Evolutionary conservation across 2,797 vertebrate genomes (phyloP), one percentile per base, ranked within the genome.

Genomic region (Myripristis murdjan): DNA sequence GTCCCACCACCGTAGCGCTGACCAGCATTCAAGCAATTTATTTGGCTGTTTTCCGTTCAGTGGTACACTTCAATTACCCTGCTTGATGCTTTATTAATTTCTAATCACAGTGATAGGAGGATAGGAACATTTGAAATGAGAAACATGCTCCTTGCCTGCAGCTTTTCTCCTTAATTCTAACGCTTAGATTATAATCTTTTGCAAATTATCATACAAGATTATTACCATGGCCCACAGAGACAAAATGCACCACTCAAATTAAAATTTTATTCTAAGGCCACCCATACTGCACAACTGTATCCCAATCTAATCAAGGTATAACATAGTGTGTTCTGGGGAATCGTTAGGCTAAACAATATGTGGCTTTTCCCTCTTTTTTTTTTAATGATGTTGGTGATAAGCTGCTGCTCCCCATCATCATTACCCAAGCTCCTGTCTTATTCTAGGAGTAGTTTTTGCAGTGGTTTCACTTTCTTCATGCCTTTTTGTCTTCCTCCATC

Each of bases 1-100:
- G 71, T 61, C 53, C 52, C 48, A 39, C 46, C 53, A 49, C 18
- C 15, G 49, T 48, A 68, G 62, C 24, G 20, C 26, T 72, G 75
- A 76, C 75, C 63, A 31, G 62, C 43, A 41, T 52, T 63, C 12
- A 24, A 49, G 44, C 69, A 61, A 71, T 70, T 72, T 70, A 71
- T 76, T 70, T 14, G 52, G 46, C 61, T 69, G 60, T 77, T 85
- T 67, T 77, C 1, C 23, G 61, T 57, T 71, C 37, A 48, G 35
- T 1, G n/a, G 41, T 48, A 48, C 41, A 18, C n/a, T 68, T 39
- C 65, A 81, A 84, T 89, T 56, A 76, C 74, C 51, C 48, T 2
- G 18, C 46, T 64, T 75, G 75, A 72, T 33, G 55, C 63, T 79
- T 84, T 73, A 84, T 87, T 71, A 67, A 65, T 73, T 71, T 81